Base-by-base conservation (phyloP, 2,888 invertebrate genomes). In the Bhutanitis thaidina region DNA sequence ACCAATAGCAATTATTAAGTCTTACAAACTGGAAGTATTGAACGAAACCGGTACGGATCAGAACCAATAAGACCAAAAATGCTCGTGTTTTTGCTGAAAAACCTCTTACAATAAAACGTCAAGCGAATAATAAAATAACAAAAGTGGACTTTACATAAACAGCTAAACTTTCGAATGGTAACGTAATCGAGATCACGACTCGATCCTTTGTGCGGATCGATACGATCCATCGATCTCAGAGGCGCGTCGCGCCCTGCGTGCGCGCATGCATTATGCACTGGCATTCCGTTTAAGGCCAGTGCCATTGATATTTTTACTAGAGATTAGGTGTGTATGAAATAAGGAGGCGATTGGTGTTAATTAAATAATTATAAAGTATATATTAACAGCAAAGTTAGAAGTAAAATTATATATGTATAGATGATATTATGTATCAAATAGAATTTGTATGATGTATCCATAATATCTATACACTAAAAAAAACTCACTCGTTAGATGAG, bases 121-220 rank as follows among this genome's bases (percentile, higher is more conserved):
- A 12, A 30, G 44, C 52, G 55, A 54, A 41, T 44, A 61, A 61
- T 64, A 66, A 60, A 66, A 67, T 62, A 74, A 74, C 64, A 73
- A 72, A 71, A 65, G 69, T 55, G 60, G 49, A 64, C 67, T 68
- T 81, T 78, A 80, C 80, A 76, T 78, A 80, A 79, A 81, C 77
- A 67, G 72, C 67, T 62, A 72, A 69, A 74, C 73, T 77, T 80
- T 80, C 77, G 62, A 77, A 77, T 71, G 66, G 59, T 67, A 74
- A 71, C 75, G 79, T 79, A 84, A 85, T 82, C 78, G 80, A 79
- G 84, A 86, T 86, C 87, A 85, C 84, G 86, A 86, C 77, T 80
- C 69, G 78, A 81, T 80, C 77, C 81, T 80, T 81, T 80, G 80
- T 80, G 73, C 34, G 34, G 70, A 80, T 84, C 82, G 83, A 84